phyloP scores from a whole-genome alignment of 2,888 invertebrate genomes.

The Cistogaster globosa region DNA sequence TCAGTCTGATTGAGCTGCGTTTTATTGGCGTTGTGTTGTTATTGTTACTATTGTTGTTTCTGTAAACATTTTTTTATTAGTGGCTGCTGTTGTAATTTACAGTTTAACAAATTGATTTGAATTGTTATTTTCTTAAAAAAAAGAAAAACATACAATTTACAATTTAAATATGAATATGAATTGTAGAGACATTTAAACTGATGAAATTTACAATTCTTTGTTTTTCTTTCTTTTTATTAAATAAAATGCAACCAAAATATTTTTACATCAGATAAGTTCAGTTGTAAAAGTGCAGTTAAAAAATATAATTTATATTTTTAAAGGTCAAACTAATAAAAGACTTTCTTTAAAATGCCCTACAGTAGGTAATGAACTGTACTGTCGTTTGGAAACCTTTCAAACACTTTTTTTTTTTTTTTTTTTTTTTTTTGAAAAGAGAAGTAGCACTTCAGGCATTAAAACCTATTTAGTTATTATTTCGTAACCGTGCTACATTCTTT shows the following conservation, averaged over 20 bases:
- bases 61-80: conserved; percentile 44
- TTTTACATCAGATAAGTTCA: conserved; percentile 7
- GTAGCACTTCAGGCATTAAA: no score
- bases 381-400: no score
- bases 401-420: no score
- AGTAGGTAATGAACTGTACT: not conserved
- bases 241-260: conserved; percentile 59
- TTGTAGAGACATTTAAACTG: conserved; percentile 29
- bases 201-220: conserved; percentile 52
- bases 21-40: conserved; percentile 35
- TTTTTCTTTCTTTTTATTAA: conserved; percentile 56
- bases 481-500: no score
- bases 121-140: conserved; percentile 42
- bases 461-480: no score
- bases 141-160: conserved; percentile 34
- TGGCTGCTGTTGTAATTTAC: conserved; percentile 46
- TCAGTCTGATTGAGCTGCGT: conserved; percentile 24
- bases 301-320: not conserved
- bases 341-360: not conserved
- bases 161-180: conserved; percentile 32
- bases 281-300: conserved; percentile 7
- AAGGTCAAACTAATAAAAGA: conserved; percentile 50
- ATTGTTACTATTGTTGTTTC: conserved; percentile 12
- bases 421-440: no score
- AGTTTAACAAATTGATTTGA: conserved; percentile 70